Percentiles rank a stretch among this genome's conserved stretches.
Evolutionary conservation across 1,140 invertebrate genomes (phyloP).

Genomic region (Heliconius eleuchia): DNA sequence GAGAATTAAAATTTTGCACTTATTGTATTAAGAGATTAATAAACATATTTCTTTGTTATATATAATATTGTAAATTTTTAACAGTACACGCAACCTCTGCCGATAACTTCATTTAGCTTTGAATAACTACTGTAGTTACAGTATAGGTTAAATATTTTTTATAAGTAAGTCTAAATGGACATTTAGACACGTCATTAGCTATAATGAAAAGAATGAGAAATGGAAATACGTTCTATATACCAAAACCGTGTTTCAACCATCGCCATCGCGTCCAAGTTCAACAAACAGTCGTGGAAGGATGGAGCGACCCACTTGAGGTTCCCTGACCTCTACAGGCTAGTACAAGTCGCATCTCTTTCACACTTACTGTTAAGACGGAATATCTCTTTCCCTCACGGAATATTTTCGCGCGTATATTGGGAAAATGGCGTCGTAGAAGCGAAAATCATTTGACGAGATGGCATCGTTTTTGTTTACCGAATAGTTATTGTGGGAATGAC

Average conservation of each 20-base stretch:
- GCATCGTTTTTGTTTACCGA: constrained; percentile 24
- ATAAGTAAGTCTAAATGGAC: not conserved
- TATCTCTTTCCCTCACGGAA: constrained; percentile 68
- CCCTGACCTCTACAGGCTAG: constrained; percentile 76
- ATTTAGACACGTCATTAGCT: not conserved
- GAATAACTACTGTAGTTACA: not conserved
- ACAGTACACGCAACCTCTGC: not conserved
- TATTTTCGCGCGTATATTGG: constrained; percentile 75
- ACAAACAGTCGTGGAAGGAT: constrained; percentile 72
- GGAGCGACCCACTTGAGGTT: constrained; percentile 79
- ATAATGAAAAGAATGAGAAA: constrained; percentile 32
- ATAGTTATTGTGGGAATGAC: not conserved
- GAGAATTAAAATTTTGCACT: too few species aligned
- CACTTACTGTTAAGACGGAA: constrained; percentile 29
- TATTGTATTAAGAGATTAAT: not conserved
- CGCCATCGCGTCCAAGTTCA: constrained; percentile 74
- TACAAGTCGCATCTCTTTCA: constrained; percentile 55
- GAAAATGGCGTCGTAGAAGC: constrained; percentile 63
- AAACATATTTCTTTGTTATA: not conserved
- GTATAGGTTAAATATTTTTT: not conserved
- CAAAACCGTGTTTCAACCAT: constrained; percentile 72
- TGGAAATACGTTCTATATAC: constrained; percentile 59
- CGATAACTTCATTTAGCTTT: not conserved
- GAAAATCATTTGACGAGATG: constrained; percentile 52
- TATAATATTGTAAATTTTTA: not conserved